These are phyloP conservation scores for Lathamus discolor DNA, from an alignment of 2,113 vertebrate species.

Conservation along the genomic window DNA sequence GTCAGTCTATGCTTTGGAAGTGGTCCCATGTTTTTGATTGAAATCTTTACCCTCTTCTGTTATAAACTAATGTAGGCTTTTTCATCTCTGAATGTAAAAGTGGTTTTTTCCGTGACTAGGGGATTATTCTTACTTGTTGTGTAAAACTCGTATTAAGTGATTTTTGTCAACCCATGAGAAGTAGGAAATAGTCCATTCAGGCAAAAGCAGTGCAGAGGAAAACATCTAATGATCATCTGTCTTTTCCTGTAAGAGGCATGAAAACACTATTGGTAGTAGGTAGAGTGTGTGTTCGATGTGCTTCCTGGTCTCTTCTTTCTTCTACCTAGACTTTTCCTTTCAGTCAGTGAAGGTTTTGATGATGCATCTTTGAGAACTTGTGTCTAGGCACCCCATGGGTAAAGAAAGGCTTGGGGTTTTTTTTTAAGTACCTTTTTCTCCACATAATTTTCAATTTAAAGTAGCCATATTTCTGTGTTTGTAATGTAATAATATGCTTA, in stretches of 20 bases:
- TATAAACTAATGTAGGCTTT: background rate
- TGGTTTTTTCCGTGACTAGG: background rate
- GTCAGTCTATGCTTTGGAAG: slow-evolving; percentile 52
- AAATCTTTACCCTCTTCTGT: slow-evolving; percentile 21
- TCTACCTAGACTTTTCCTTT: background rate
- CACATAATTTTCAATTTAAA: background rate
- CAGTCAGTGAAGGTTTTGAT: background rate
- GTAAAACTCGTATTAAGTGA: background rate
- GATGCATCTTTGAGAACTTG: background rate
- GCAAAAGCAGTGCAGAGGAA: background rate
- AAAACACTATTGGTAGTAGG: background rate
- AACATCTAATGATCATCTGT: background rate
- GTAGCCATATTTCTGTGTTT: background rate
- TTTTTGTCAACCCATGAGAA: background rate
- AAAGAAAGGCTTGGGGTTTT: background rate
- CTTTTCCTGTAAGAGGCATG: background rate
- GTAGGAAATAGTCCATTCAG: background rate
- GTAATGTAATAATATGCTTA: background rate
- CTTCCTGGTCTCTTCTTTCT: background rate
- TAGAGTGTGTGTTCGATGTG: background rate
- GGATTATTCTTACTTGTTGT: background rate
- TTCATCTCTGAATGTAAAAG: background rate
- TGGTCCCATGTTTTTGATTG: slow-evolving; percentile 34
- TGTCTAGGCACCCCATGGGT: background rate
- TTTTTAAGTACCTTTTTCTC: background rate